Evolutionary conservation across 2,888 invertebrate genomes (phyloP), one percentile per base, ranked within the genome.

Genomic region (Palloptera scutellata): DNA sequence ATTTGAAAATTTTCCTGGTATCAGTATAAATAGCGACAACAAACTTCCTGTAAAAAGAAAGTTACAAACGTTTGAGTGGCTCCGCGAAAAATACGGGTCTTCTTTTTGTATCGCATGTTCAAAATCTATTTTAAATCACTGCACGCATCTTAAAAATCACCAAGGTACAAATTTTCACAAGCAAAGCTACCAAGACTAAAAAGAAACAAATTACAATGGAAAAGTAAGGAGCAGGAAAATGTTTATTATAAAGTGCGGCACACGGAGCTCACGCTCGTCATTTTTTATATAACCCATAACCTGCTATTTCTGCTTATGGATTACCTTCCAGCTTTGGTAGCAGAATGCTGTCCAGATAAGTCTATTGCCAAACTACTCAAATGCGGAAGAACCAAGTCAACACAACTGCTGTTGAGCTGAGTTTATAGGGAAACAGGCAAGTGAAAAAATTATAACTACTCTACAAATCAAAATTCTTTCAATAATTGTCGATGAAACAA

Each of bases 281-380:
- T 72, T 65, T 72, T 70, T 68, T 58, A 58, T 43, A 55, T 69
- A 58, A 64, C 63, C 17, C 70, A 67, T 42, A 67, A 70, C 40
- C 60, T 68, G 17, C 65, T 64, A 40, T 59, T 69, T 59, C 12
- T 59, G 11, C 42, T 69, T 12, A 66, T 69, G 69, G 59, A 66
- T 43, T 69, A 40, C 48, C 43, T 69, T 1, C 63, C 69, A 19
- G 52, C 53, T 40, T 66, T 66, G 20, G 15, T 69, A 5, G 9
- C 15, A 30, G 62, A 61, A 13, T 69, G 69, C 51, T 66, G 66
- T 54, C 64, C 64, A 30, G 66, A 69, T 57, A 66, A 66, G 6
- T 48, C 19, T 13, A 69, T 69, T 12, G 66, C 69, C n/a, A 61
- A 61, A 19, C n/a, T 30, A 17, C 40, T 69, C 11, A 66, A 62